Percentiles rank a stretch among this genome's conserved stretches.
phyloP scores from a whole-genome alignment of 2,888 invertebrate species.

The Tipula helvola region DNA sequence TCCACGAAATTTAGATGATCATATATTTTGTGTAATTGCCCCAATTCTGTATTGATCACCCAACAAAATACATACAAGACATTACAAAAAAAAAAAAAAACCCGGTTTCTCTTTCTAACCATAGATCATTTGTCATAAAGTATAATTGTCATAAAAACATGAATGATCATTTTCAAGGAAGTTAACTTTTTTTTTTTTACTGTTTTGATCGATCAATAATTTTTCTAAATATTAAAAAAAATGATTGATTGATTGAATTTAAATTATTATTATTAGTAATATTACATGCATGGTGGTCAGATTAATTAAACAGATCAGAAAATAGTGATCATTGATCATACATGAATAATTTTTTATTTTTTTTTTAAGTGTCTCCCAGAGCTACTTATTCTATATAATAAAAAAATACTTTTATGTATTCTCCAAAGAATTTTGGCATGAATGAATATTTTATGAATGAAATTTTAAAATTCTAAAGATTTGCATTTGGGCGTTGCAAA shows the following conservation, averaged over 20 bases:
- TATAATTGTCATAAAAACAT: neutral
- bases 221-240: neutral
- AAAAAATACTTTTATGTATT: neutral
- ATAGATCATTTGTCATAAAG: neutral
- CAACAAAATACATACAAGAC: neutral
- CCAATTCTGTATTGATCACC: neutral
- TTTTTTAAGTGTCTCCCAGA: neutral
- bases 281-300: neutral
- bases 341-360: neutral
- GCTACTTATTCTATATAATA: neutral
- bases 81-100: neutral
- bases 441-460: constrained; percentile 6
- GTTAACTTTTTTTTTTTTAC: neutral
- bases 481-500: constrained; percentile 12
- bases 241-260: constrained; percentile 4
- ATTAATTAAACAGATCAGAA: neutral
- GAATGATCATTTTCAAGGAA: constrained; percentile 4
- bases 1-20: neutral
- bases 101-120: neutral
- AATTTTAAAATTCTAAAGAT: constrained; percentile 10
- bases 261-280: neutral
- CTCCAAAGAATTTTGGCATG: neutral
- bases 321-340: neutral
- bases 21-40: neutral
- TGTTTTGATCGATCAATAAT: neutral